Evolutionary conservation across 2,797 vertebrate genomes (phyloP).

Genomic region (Phalloptychus januarius): DNA sequence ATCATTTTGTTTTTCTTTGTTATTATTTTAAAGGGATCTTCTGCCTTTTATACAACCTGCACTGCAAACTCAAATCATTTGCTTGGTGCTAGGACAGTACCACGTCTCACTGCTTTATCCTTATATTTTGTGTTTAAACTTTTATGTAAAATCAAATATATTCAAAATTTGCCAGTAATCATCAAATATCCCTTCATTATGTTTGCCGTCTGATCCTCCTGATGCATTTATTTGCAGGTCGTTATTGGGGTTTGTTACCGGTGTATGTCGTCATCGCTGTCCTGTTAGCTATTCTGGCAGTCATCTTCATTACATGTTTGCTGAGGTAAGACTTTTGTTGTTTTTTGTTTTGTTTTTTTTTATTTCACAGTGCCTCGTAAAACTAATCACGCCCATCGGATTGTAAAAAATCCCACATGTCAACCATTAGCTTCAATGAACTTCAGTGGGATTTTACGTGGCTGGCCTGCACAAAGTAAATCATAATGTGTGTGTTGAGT

Average conservation of each 20-base stretch:
- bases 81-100: neutral
- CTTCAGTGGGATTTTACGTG: neutral
- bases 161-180: neutral
- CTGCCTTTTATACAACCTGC: neutral
- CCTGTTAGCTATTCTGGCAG: slow-evolving; percentile 23
- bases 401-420: neutral
- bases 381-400: neutral
- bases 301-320: slow-evolving; percentile 27
- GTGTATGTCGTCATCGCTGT: slow-evolving; percentile 1
- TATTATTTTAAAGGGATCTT: neutral
- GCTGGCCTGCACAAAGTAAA: too few relatives aligned
- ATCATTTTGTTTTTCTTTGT: neutral
- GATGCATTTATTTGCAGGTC: slow-evolving; percentile 23
- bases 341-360: neutral
- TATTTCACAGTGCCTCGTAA: neutral
- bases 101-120: neutral
- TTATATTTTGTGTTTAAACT: neutral
- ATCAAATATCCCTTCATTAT: neutral
- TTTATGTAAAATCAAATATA: neutral
- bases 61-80: neutral
- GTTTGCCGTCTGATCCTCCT: neutral
- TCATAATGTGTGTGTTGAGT: neutral
- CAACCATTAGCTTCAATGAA: neutral
- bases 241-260: accelerated
- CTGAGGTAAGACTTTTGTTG: slow-evolving; percentile 41